Evolutionary conservation across 2,888 invertebrate species (phyloP).

Genomic region (Leptinotarsa tumamoca): DNA sequence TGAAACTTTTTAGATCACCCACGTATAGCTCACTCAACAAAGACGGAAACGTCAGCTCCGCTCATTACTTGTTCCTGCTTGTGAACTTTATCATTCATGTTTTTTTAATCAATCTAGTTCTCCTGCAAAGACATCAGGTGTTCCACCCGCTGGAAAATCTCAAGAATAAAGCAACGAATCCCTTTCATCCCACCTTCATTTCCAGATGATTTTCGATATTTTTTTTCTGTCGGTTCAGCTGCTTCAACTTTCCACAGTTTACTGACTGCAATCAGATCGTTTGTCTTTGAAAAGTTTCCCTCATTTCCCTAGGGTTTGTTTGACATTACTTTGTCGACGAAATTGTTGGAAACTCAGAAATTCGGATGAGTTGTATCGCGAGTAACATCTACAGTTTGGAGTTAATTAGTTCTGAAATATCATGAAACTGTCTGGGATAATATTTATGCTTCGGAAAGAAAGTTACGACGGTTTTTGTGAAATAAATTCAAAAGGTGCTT

Average conservation of each 20-base stretch:
- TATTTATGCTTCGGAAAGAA: not conserved
- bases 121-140: not conserved
- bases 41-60: too few species aligned
- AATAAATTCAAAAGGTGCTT: too few species aligned
- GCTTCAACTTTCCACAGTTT: not conserved
- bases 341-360: not conserved
- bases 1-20: too few species aligned
- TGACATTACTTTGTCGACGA: slow-evolving; percentile 2
- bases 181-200: not conserved
- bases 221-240: not conserved
- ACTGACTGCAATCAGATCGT: slow-evolving; percentile 8
- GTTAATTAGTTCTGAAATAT: slow-evolving; percentile 12
- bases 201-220: not conserved
- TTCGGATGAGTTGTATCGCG: slow-evolving; percentile 5
- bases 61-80: too few species aligned
- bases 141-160: not conserved
- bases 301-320: slow-evolving; percentile 10
- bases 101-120: not conserved
- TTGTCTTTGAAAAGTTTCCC: slow-evolving; percentile 9
- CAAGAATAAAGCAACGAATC: not conserved
- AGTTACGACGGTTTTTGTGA: too few species aligned
- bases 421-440: not conserved
- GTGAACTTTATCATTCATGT: too few species aligned
- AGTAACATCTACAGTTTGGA: slow-evolving; percentile 5
- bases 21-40: too few species aligned